phyloP scores from a whole-genome alignment of 2,113 vertebrate species.

The Rhineura floridana region DNA sequence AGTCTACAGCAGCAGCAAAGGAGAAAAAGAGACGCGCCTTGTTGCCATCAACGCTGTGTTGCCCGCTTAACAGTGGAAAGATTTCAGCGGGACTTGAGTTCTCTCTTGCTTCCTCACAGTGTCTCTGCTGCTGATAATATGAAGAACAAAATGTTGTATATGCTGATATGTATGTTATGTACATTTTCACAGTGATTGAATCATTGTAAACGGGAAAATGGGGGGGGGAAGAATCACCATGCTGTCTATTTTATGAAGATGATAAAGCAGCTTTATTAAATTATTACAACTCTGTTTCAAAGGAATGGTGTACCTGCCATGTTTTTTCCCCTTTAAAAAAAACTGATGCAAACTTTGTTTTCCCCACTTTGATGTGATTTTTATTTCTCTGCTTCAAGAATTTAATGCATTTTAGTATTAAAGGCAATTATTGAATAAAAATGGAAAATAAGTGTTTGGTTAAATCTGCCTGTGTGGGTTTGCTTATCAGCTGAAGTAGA shows the following conservation, averaged over 20 bases:
- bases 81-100: conserved; percentile 62
- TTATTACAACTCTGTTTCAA: conserved; percentile 82
- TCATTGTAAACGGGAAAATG: conserved; percentile 76
- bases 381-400: conserved; percentile 76
- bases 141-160: conserved; percentile 81
- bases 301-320: conserved; percentile 75
- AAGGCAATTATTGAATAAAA: conserved; percentile 81
- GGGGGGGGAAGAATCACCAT: conserved; percentile 72
- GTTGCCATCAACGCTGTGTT: conserved; percentile 51
- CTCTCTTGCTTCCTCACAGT: conserved; percentile 70
- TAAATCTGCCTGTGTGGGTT: conserved; percentile 60
- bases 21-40: conserved; percentile 40
- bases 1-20: conserved; percentile 30
- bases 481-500: conserved; percentile 45
- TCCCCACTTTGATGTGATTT: conserved; percentile 75
- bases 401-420: conserved; percentile 85
- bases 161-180: conserved; percentile 83
- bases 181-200: conserved; percentile 84
- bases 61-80: conserved; percentile 61
- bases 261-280: conserved; percentile 86
- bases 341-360: conserved; percentile 78
- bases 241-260: conserved; percentile 85
- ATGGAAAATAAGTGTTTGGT: conserved; percentile 73
- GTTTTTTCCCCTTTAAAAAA: conserved; percentile 62
- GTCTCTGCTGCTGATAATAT: conserved; percentile 76